These are phyloP conservation scores for Phasianus colchicus DNA, from an alignment of 2,113 vertebrate species.

Conservation along the genomic window DNA sequence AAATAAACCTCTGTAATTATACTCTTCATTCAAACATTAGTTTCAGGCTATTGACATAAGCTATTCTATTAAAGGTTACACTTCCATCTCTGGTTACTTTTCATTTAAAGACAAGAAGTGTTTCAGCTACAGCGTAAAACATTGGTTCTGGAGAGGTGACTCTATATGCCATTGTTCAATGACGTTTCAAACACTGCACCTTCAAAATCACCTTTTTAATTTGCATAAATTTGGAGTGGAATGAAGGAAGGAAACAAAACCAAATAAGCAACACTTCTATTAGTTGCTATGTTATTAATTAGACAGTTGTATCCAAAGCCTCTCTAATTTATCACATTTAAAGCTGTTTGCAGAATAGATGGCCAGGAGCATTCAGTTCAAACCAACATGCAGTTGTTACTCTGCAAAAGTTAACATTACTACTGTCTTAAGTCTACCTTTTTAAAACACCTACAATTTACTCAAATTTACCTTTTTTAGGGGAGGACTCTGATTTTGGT, in stretches of 20 bases:
- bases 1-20: background rate
- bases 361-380: background rate
- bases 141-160: background rate
- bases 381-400: background rate
- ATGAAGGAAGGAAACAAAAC: background rate
- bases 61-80: background rate
- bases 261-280: background rate
- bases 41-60: background rate
- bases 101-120: background rate
- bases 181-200: background rate
- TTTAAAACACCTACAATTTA: background rate
- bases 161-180: background rate
- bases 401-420: background rate
- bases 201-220: background rate
- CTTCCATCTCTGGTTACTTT: background rate
- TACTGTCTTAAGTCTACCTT: background rate
- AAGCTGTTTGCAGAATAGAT: background rate
- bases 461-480: slow-evolving; percentile 85
- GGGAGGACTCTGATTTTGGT: slow-evolving; percentile 81
- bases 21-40: background rate
- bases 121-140: background rate
- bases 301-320: background rate
- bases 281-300: background rate
- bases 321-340: background rate
- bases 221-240: background rate